These are phyloP conservation scores for Phalacrocorax carbo DNA, from an alignment of 2,113 vertebrate genomes.

Conservation along the genomic window DNA sequence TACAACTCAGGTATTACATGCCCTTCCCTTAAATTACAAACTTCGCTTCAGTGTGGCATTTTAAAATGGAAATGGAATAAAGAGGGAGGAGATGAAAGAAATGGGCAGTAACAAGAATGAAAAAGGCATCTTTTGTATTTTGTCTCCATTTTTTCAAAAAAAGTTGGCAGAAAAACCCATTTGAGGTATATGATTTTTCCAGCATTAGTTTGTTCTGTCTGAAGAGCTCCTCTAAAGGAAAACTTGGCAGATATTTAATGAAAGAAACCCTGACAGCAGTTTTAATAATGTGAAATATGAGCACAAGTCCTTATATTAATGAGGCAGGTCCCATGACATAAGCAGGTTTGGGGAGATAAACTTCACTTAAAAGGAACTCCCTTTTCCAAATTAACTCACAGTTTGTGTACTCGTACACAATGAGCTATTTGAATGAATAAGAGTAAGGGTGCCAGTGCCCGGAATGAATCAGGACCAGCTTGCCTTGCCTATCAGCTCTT, in stretches of 20 bases:
- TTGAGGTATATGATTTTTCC: neutral
- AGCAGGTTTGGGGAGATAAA: neutral
- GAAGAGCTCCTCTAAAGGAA: neutral
- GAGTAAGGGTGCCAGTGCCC: neutral
- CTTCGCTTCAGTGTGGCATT: neutral
- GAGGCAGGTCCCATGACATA: neutral
- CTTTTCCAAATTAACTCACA: neutral
- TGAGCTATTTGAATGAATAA: neutral
- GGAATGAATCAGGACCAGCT: neutral
- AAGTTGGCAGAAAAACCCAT: neutral
- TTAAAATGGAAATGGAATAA: neutral
- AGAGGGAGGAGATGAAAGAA: neutral
- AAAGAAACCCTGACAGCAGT: neutral
- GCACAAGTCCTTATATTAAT: neutral
- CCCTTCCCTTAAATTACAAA: neutral
- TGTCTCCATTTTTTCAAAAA: neutral
- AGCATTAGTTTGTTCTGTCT: neutral
- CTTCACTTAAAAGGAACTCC: neutral
- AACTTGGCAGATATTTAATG: neutral
- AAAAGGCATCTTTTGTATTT: neutral
- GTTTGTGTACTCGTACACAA: neutral
- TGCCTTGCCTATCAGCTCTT: neutral
- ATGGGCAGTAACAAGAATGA: neutral
- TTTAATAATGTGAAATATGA: neutral
- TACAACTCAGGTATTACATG: neutral